These are phyloP conservation scores for Arrhamphus sclerolepis DNA, from an alignment of 2,797 vertebrate genomes.

Conservation along the genomic window DNA sequence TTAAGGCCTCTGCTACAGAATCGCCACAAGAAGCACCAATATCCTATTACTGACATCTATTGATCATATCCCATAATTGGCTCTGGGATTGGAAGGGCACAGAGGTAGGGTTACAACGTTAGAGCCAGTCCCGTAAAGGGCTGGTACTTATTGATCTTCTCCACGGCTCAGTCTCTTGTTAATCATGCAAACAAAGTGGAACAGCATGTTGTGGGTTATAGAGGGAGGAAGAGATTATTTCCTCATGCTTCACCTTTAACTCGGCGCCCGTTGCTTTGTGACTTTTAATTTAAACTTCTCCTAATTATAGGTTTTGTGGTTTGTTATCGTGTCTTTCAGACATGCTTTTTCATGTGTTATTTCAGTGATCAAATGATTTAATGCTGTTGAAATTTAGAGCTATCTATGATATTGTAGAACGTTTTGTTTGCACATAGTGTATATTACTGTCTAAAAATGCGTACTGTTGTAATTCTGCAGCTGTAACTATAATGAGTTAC, in stretches of 20 bases:
- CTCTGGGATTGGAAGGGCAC: conserved; percentile 68
- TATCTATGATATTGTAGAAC: not conserved
- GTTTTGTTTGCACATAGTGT: not conserved
- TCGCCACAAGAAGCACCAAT: conserved; percentile 53
- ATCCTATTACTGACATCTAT: conserved; percentile 78
- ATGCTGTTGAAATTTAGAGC: not conserved
- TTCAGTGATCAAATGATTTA: not conserved
- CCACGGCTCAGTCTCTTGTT: conserved; percentile 61
- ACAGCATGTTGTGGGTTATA: conserved; percentile 44
- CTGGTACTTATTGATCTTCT: conserved; percentile 71
- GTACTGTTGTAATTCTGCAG: too few relatives aligned
- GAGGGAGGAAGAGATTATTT: conserved; percentile 62
- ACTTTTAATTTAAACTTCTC: conserved; percentile 34
- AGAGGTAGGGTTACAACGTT: conserved; percentile 72
- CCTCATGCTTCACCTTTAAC: conserved; percentile 44
- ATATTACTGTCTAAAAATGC: too few relatives aligned
- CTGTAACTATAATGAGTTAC: too few relatives aligned
- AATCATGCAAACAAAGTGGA: conserved; percentile 82
- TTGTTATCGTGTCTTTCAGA: not conserved
- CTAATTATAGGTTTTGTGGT: not conserved
- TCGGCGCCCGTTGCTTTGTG: conserved; percentile 11
- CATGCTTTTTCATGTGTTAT: not conserved
- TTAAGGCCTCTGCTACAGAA: conserved; percentile 35
- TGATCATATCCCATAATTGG: conserved; percentile 82
- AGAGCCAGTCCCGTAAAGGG: conserved; percentile 60